Evolutionary conservation across 2,888 invertebrate species (phyloP).

Genomic region (Odontothrips loti): DNA sequence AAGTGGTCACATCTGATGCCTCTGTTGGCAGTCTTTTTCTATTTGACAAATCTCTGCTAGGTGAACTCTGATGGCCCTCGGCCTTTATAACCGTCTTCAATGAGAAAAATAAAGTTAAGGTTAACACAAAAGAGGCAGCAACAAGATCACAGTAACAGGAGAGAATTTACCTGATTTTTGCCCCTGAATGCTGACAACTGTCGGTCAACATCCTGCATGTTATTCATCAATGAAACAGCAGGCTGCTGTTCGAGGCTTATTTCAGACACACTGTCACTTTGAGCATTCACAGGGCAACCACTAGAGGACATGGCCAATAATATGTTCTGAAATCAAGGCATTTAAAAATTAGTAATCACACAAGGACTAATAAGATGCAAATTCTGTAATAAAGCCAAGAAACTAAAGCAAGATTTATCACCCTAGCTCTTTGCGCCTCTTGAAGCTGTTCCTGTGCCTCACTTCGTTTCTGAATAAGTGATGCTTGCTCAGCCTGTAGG

Average conservation of each 20-base stretch:
- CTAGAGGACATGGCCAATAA: neutral
- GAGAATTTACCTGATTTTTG: neutral
- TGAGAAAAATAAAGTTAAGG: neutral
- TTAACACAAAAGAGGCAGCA: too few species aligned
- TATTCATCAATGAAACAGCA: neutral
- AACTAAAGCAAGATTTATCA: neutral
- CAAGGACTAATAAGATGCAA: neutral
- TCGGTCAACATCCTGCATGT: neutral
- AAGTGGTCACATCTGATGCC: neutral
- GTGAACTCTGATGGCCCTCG: neutral
- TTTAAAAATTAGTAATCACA: too few species aligned
- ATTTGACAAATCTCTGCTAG: neutral
- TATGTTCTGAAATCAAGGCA: neutral
- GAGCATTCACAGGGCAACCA: neutral
- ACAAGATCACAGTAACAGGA: neutral
- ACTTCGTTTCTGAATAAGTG: constrained; percentile 3
- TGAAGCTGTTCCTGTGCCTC: neutral
- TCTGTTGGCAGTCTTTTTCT: neutral
- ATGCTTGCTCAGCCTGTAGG: neutral
- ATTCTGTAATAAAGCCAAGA: neutral
- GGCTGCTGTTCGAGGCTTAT: neutral
- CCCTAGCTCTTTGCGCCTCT: neutral
- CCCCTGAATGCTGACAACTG: neutral
- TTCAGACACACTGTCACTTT: neutral
- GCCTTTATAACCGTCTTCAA: neutral